Percentiles rank a stretch among this genome's conserved stretches.
Conservation (phyloP, 2,113 vertebrate species). For the Heliornis fulica region DNA sequence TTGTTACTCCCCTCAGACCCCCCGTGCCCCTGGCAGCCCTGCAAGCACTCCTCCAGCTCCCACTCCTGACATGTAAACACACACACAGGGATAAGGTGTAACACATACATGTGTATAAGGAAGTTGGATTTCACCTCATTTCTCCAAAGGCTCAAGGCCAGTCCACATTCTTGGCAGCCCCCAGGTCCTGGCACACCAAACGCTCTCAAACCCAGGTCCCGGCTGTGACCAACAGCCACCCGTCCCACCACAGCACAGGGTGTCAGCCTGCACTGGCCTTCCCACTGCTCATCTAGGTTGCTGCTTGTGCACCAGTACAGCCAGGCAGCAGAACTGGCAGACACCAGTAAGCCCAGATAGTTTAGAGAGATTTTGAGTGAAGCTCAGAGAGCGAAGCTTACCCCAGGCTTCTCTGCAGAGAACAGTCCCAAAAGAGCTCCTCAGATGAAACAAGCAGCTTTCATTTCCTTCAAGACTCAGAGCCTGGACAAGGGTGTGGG, state of each 20-base stretch:
- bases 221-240: background rate
- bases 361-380: background rate
- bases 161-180: background rate
- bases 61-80: background rate
- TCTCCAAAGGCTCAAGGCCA: background rate
- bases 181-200: background rate
- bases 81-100: no score
- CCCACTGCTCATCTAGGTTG: rapidly evolving
- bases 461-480: background rate
- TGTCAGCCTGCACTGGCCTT: background rate
- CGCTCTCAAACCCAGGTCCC: no score
- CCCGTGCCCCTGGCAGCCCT: background rate
- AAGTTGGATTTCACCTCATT: background rate
- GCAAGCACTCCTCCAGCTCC: rapidly evolving
- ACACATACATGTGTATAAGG: no score
- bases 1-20: background rate
- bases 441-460: background rate
- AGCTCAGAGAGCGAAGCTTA: background rate
- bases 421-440: background rate
- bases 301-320: background rate
- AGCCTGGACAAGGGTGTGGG: background rate
- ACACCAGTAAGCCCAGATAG: background rate
- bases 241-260: background rate
- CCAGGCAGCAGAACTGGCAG: rapidly evolving
- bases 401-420: background rate